Base-by-base conservation (phyloP, 2,113 vertebrate genomes). In the Gymnarchus niloticus region DNA sequence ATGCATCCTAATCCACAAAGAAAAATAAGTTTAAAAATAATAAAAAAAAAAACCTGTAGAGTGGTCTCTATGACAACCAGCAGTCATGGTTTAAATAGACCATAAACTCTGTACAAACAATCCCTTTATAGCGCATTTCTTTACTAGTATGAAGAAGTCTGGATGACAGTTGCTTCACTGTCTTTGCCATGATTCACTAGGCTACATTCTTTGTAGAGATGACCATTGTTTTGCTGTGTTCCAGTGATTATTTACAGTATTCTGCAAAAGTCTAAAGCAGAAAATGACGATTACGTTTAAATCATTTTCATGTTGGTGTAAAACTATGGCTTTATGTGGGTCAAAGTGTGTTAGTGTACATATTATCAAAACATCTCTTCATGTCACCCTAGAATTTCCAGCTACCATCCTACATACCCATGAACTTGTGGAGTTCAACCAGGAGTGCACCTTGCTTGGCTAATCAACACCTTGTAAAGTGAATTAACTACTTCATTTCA, bases 11-110 rank as follows among this genome's bases (percentile, higher is more conserved):
- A 56, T 82, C 81, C 81, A 46, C 54, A 54, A 56, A 83, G 54
- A 59, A 56, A 83, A 59, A n/a, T 83, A 44, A 19, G 49, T 83
- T 33, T 54, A 54, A 6, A 54, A 54, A 54, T 6, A 14, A 14
- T 6, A 14, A 1, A 78, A 78, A 81, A 33, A 82, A 81, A 56
- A 23, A 41, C 17, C 8, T 21, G 2, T 9, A 19, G 82, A 0
- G 17, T n/a, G 82, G 56, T 83, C 41, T 83, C 82, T 46, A 83
- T 83, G 82, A 25, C 82, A 83, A 83, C 82, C 82, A 83, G 82
- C 82, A n/a, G 33, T 46, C 44, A 59, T 17, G 8, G 37, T 46
- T 33, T 7, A 83, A 25, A 82, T 41, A 46, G 21, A 80, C 46
- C 76, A 80, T 80, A 80, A 80, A 23, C 37, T 51, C 14, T n/a